These are phyloP conservation scores for Plectrocnemia conspersa DNA, from an alignment of 1,140 invertebrate genomes.

Conservation along the genomic window DNA sequence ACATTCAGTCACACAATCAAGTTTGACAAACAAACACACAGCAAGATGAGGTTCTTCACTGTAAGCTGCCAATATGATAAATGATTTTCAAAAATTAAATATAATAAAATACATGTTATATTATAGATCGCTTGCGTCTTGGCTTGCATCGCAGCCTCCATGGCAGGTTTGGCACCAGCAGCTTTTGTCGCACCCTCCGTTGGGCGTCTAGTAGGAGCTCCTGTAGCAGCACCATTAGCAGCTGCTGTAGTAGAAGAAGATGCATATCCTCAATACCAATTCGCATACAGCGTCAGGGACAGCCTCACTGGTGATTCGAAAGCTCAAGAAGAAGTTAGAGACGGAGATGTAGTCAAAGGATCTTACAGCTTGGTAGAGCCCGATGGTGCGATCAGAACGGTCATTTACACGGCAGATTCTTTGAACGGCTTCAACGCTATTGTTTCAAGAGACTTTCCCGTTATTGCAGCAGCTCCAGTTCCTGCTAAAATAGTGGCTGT, in stretches of 20 bases:
- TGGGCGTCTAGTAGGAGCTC: constrained; percentile 29
- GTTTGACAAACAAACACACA: neutral
- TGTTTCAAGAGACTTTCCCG: constrained; percentile 53
- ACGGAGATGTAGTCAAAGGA: constrained; percentile 55
- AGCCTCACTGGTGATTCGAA: constrained; percentile 54
- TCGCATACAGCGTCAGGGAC: constrained; percentile 54
- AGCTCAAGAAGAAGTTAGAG: constrained; percentile 53
- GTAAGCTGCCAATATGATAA: neutral
- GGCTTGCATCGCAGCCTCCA: neutral
- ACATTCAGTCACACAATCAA: too few species aligned
- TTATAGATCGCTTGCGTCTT: constrained; percentile 8
- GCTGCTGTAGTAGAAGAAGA: constrained; percentile 9
- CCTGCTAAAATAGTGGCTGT: constrained; percentile 29
- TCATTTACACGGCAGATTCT: constrained; percentile 53
- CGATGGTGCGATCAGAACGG: constrained; percentile 53
- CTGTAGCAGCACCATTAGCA: constrained; percentile 15
- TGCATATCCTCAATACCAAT: constrained; percentile 57
- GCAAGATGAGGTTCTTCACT: constrained; percentile 9
- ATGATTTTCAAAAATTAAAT: neutral
- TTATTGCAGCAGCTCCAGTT: constrained; percentile 38
- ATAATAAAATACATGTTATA: neutral
- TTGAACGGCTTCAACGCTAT: constrained; percentile 57
- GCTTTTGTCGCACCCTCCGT: too few species aligned
- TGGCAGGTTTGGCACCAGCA: too few species aligned
- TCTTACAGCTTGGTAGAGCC: constrained; percentile 55